Evolutionary conservation across 2,797 vertebrate species (phyloP), one percentile per base, ranked within the genome.

Genomic region (Chaetophractus vellerosus): DNA sequence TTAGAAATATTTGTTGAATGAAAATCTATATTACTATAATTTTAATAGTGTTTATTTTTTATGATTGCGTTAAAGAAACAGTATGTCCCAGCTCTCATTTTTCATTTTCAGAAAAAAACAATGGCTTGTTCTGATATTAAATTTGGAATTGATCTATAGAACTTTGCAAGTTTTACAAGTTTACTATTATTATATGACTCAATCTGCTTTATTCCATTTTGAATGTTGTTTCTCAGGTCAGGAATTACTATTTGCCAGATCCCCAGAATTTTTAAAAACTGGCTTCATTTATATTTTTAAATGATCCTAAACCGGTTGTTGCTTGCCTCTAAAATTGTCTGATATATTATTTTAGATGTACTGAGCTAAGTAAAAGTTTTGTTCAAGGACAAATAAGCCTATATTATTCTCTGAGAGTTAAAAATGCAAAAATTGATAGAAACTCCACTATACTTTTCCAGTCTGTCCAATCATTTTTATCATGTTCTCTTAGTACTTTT

Each of bases 1-100:
- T 64, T 5, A 9, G 9, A 26, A 75, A 36, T 69, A 28, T 78
- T 50, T 72, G 10, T 41, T 87, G 11, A 89, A 69, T 85, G 8
- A 76, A 38, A 31, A 31, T n/a, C 7, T 69, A 3, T 36, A 71
- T 21, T 74, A 74, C 7, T 72, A 66, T 66, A 55, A 75, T 23
- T 75, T 92, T 57, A 48, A 33, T 41, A 63, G 11, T 18, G 45
- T 92, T 89, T 89, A 45, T 36, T 82, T 81, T 38, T 86, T 86
- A 6, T 92, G 28, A 38, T 75, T 0, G 66, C 31, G 52, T 45
- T 72, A 88, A 72, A 50, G 12, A 16, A 52, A 52, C 50, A 52
- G 50, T 52, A 15, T 52, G 50, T 71, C 6, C 74, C 75, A 59
- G 3, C 10, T 38, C 31, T 87, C 31, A 76, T 18, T 61, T 80